Conservation (phyloP, 2,797 vertebrate species). For the Gila robusta region DNA sequence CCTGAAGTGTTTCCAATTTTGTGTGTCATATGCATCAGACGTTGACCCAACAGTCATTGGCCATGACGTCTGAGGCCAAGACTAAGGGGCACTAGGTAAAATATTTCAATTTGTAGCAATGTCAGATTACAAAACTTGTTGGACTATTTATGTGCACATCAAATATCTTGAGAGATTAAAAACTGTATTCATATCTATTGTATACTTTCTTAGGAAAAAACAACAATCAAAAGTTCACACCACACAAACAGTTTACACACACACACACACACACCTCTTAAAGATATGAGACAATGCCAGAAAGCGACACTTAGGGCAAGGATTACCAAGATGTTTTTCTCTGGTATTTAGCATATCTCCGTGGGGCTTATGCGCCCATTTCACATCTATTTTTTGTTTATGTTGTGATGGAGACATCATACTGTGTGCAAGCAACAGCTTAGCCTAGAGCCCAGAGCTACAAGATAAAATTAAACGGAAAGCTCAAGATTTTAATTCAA, state of each 20-base stretch:
- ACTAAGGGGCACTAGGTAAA: neutral
- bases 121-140: neutral
- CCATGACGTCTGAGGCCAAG: neutral
- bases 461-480: conserved; percentile 41
- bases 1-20: neutral
- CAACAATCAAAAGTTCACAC: conserved; percentile 15
- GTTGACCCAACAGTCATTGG: neutral
- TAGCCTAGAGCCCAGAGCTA: conserved; percentile 40
- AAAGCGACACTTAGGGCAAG: conserved; percentile 40
- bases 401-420: conserved; percentile 34
- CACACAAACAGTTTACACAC: neutral
- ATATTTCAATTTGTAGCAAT: neutral
- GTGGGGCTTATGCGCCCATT: conserved; percentile 21
- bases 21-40: neutral
- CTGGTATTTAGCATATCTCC: conserved; percentile 41
- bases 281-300: conserved; percentile 23
- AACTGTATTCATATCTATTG: conserved; percentile 4
- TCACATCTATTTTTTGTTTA: conserved; percentile 48
- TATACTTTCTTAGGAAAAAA: neutral
- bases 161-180: neutral
- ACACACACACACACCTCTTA: neutral
- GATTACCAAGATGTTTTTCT: conserved; percentile 49
- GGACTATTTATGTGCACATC: neutral
- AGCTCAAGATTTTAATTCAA: conserved; percentile 38
- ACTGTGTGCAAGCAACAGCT: conserved; percentile 34